Percentiles rank a stretch among this genome's conserved stretches.
phyloP scores from a whole-genome alignment of 2,888 invertebrate species.

The Netelia virgata region DNA sequence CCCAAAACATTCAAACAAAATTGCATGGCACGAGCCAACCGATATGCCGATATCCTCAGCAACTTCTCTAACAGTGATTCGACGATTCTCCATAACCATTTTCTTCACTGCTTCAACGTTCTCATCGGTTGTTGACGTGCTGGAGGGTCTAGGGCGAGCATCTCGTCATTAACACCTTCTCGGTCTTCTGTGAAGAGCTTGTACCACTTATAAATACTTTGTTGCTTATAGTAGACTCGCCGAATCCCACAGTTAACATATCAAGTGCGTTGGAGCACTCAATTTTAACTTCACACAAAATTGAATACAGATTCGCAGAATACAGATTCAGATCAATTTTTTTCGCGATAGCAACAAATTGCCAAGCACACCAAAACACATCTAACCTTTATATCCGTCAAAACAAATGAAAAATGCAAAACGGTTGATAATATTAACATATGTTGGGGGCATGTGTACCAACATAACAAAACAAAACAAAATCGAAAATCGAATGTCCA shows the following conservation, averaged over 20 bases:
- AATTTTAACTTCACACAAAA: conserved; percentile 42
- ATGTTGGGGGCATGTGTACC: too few relatives aligned
- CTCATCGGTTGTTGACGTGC: conserved; percentile 69
- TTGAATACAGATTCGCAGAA: conserved; percentile 49
- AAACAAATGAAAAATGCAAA: conserved; percentile 16
- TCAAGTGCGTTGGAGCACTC: conserved; percentile 26
- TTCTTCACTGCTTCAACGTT: conserved; percentile 73
- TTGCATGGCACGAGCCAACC: too few relatives aligned
- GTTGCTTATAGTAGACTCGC: conserved; percentile 12
- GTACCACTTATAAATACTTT: conserved; percentile 39
- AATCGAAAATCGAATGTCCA: too few relatives aligned
- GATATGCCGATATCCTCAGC: too few relatives aligned
- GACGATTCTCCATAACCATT: conserved; percentile 61
- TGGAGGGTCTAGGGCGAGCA: conserved; percentile 57
- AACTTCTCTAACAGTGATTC: conserved; percentile 53
- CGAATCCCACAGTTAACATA: conserved; percentile 53
- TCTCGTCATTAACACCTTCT: conserved; percentile 54
- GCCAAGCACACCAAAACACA: too few relatives aligned
- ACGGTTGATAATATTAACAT: conserved; percentile 1
- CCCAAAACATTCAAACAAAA: too few relatives aligned
- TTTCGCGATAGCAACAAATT: too few relatives aligned
- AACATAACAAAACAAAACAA: too few relatives aligned
- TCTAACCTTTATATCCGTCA: too few relatives aligned
- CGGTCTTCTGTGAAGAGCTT: conserved; percentile 59
- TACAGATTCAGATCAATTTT: conserved; percentile 56